A percentile compares a stretch with the other conserved stretches of the same genome.
Conservation (phyloP, 2,888 invertebrate genomes). For the Lacanobia oleracea region DNA sequence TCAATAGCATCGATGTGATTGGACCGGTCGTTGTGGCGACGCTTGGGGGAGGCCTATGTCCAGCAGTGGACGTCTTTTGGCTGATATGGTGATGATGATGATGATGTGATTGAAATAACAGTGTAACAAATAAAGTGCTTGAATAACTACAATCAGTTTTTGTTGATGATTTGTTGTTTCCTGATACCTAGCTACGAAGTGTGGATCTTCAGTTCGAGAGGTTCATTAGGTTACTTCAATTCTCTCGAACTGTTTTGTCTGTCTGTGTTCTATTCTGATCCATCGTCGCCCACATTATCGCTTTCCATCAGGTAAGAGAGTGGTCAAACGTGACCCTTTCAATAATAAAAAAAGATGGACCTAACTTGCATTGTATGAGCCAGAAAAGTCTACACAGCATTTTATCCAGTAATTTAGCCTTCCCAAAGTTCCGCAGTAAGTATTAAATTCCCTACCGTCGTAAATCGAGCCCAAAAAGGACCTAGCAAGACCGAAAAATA, state of each 20-base stretch:
- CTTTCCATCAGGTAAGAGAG: not conserved
- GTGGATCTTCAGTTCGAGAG: too few species aligned
- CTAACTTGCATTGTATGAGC: not conserved
- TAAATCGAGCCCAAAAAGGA: conserved; percentile 52
- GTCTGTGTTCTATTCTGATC: too few species aligned
- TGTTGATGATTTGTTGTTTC: not conserved
- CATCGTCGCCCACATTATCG: not conserved
- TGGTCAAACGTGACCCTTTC: too few species aligned
- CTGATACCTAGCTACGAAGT: too few species aligned
- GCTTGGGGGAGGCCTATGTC: too few species aligned
- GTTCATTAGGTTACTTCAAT: too few species aligned
- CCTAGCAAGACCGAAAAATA: conserved; percentile 52
- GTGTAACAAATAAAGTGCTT: not conserved
- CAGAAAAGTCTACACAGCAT: conserved; percentile 2
- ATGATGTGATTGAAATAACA: not conserved
- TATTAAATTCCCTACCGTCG: conserved; percentile 41
- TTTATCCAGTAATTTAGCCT: conserved; percentile 23
- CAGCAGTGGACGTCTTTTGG: too few species aligned
- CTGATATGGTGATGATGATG: too few species aligned
- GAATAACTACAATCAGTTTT: too few species aligned
- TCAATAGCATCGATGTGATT: not conserved
- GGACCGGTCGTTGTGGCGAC: too few species aligned
- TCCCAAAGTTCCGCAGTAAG: not conserved
- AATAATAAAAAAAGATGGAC: not conserved
- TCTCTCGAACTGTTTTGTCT: too few species aligned